Percentiles rank a stretch among this genome's conserved stretches.
phyloP scores from a whole-genome alignment of 2,113 vertebrate species.

The Nothocercus julius region DNA sequence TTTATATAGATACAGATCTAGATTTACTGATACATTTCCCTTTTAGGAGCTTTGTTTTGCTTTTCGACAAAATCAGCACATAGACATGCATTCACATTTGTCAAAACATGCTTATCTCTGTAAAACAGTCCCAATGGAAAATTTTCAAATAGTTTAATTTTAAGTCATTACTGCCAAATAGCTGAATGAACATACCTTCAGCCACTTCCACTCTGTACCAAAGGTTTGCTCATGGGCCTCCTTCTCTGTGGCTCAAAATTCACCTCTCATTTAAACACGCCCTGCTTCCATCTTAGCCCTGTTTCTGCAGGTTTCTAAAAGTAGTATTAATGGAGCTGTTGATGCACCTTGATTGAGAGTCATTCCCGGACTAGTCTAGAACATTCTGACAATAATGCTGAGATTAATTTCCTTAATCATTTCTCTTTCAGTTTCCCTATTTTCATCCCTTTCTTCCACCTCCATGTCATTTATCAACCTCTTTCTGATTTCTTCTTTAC shows the following conservation, averaged over 20 bases:
- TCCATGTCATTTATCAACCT: not conserved
- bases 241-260: not conserved
- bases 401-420: not conserved
- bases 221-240: not conserved
- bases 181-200: not conserved
- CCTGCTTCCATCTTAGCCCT: not conserved
- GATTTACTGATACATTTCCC: not conserved
- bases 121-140: not conserved
- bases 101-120: not conserved
- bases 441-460: not conserved
- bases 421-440: not conserved
- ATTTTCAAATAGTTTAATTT: not conserved
- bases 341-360: not conserved
- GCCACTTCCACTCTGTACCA: not conserved
- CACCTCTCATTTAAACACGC: not conserved
- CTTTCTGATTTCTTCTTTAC: not conserved
- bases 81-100: not conserved
- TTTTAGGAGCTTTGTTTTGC: not conserved
- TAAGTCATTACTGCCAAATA: not conserved
- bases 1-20: not conserved
- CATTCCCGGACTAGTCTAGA: not conserved
- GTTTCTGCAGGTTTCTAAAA: not conserved
- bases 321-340: not conserved
- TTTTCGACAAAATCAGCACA: not conserved
- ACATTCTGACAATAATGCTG: not conserved